These are phyloP conservation scores for Stegodyphus dumicola DNA, from an alignment of 1,140 invertebrate genomes.

Conservation along the genomic window DNA sequence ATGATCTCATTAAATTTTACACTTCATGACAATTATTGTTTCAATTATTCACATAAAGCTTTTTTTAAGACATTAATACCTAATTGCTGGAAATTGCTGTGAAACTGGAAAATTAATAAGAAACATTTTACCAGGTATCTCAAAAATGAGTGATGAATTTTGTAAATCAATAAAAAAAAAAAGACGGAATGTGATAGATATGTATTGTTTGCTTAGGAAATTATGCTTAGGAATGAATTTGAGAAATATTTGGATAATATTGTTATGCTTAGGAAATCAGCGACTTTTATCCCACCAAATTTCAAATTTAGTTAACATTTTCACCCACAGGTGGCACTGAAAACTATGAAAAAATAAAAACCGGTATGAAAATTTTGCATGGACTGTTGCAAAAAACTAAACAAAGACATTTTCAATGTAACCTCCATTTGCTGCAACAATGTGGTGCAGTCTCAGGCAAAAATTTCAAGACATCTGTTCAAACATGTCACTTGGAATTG, in stretches of 20 bases:
- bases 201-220: no score
- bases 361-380: neutral
- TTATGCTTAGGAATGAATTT: neutral
- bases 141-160: no score
- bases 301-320: constrained; percentile 21
- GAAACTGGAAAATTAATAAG: no score
- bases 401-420: neutral
- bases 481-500: constrained; percentile 20
- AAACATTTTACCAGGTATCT: no score
- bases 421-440: constrained; percentile 9
- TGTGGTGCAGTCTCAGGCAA: neutral
- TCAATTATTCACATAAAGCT: no score
- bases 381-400: constrained; percentile 8
- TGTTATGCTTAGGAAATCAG: neutral
- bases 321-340: neutral
- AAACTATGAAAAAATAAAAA: constrained; percentile 11
- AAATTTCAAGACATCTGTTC: constrained; percentile 1
- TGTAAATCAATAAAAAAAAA: no score
- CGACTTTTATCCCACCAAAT: neutral
- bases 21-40: no score
- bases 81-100: no score
- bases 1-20: no score
- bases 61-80: no score
- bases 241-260: no score
- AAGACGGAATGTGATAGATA: no score